Conservation (phyloP, 2,797 vertebrate species). For the Enoplosus armatus region DNA sequence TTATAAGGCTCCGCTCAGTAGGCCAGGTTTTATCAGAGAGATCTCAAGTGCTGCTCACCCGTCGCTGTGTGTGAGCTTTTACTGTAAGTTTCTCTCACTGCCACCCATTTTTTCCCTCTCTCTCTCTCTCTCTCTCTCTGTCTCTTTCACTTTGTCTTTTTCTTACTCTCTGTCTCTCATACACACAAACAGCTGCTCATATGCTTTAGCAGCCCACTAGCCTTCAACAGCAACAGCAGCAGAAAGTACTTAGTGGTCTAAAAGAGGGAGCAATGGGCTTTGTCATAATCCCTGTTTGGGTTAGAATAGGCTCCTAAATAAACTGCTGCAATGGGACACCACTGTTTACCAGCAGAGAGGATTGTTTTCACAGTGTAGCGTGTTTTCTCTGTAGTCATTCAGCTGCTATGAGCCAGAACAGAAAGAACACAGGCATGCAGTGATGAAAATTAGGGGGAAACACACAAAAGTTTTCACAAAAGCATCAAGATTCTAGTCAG, state of each 20-base stretch:
- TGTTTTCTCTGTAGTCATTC: slow-evolving; percentile 48
- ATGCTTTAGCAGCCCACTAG: slow-evolving; percentile 40
- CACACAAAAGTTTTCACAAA: not conserved
- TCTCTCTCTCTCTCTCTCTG: not conserved
- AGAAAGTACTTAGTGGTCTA: slow-evolving; percentile 80
- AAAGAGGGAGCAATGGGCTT: slow-evolving; percentile 73
- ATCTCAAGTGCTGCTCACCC: slow-evolving; percentile 57
- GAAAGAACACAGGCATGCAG: slow-evolving; percentile 3
- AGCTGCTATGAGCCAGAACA: slow-evolving; percentile 50
- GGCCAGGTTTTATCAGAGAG: slow-evolving; percentile 44
- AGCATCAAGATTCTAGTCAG: not conserved
- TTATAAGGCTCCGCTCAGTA: slow-evolving; percentile 15
- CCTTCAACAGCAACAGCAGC: slow-evolving; percentile 58
- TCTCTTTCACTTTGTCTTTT: not conserved
- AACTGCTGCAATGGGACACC: slow-evolving; percentile 77
- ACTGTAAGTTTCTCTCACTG: slow-evolving; percentile 13
- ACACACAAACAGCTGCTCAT: slow-evolving; percentile 59
- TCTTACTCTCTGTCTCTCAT: slow-evolving; percentile 1
- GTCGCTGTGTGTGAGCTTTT: slow-evolving; percentile 31
- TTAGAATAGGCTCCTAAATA: slow-evolving; percentile 73
- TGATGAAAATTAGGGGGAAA: not conserved
- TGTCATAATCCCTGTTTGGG: slow-evolving; percentile 77
- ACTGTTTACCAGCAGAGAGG: slow-evolving; percentile 70
- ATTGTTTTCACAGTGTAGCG: slow-evolving; percentile 49
- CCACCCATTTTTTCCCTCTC: not conserved